Evolutionary conservation across 1,140 invertebrate genomes (phyloP).

Genomic region (Frieseomelitta varia): DNA sequence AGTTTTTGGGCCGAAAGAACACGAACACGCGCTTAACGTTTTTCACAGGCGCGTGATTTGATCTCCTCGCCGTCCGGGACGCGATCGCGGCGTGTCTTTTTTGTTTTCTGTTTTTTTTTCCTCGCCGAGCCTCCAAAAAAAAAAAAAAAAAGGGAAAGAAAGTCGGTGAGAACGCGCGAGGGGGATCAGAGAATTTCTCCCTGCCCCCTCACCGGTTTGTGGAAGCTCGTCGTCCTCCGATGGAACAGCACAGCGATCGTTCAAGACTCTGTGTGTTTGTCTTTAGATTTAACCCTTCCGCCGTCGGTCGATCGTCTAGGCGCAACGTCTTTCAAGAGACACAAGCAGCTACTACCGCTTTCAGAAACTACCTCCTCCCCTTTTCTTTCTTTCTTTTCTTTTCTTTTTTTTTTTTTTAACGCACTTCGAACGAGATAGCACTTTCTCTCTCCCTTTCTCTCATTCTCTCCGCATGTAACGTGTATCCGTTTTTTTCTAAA

Average conservation of each 20-base stretch:
- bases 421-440: neutral
- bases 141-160: neutral
- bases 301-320: conserved; percentile 30
- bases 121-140: neutral
- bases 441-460: neutral
- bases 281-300: conserved; percentile 68
- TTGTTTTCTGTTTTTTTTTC: neutral
- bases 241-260: conserved; percentile 44
- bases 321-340: neutral
- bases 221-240: conserved; percentile 60
- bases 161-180: neutral
- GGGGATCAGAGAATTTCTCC: neutral
- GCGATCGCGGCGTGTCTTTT: neutral
- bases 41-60: neutral
- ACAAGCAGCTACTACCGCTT: conserved; percentile 16
- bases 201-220: neutral
- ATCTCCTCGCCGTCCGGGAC: neutral
- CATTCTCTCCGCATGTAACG: neutral
- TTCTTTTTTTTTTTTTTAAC: too few relatives aligned
- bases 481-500: neutral
- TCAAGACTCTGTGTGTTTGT: neutral
- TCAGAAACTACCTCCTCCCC: conserved; percentile 3
- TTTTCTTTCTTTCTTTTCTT: neutral
- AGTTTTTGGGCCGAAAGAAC: neutral
- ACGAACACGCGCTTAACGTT: neutral